These are phyloP conservation scores for Ploceus nigricollis DNA, from an alignment of 2,113 vertebrate genomes.

Conservation along the genomic window DNA sequence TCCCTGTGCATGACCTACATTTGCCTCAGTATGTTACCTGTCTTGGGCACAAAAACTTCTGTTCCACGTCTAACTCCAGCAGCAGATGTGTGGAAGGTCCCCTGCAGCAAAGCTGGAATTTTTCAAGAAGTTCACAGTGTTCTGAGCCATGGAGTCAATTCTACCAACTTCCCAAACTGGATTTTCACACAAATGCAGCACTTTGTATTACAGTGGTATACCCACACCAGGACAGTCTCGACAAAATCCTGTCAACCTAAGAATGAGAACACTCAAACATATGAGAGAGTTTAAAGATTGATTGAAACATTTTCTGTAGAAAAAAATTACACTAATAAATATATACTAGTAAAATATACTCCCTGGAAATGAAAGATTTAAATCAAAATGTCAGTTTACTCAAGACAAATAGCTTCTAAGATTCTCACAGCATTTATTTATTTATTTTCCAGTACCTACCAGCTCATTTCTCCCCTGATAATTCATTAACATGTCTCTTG, in stretches of 20 bases:
- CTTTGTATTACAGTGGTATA: not conserved
- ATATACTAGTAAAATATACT: not conserved
- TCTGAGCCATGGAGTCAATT: not conserved
- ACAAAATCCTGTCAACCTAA: not conserved
- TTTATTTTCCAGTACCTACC: not conserved
- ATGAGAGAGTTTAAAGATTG: not conserved
- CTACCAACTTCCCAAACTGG: not conserved
- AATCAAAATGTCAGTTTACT: not conserved
- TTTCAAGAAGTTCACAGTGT: not conserved
- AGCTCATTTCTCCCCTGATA: not conserved
- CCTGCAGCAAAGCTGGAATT: not conserved
- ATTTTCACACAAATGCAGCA: not conserved
- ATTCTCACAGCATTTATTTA: not conserved
- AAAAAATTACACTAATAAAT: not conserved
- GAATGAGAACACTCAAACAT: not conserved
- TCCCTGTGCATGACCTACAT: not conserved
- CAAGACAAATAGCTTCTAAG: not conserved
- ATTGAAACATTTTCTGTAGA: not conserved
- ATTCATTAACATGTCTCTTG: not conserved
- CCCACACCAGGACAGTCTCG: not conserved
- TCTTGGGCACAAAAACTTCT: not conserved
- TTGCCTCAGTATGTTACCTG: not conserved
- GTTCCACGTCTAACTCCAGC: not conserved
- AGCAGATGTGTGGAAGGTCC: not conserved
- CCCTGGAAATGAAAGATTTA: not conserved